Conservation (phyloP, 2,113 vertebrate species). For the Bufo gargarizans region DNA sequence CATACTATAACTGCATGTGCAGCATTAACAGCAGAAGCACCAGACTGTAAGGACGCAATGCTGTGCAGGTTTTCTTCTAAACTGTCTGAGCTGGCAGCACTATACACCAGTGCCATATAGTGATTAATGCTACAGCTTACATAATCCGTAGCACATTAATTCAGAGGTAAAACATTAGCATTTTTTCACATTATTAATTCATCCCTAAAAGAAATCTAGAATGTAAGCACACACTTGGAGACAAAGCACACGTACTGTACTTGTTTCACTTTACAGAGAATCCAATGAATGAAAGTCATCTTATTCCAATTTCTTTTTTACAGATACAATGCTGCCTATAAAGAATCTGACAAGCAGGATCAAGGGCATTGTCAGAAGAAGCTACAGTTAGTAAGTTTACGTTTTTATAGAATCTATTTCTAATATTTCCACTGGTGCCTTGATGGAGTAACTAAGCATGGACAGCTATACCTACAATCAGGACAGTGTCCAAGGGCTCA, state of each 20-base stretch:
- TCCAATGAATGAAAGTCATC: background rate
- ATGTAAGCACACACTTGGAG: no score
- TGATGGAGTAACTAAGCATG: background rate
- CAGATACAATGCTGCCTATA: conserved; percentile 60
- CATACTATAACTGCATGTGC: conserved; percentile 75
- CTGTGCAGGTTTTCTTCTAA: background rate
- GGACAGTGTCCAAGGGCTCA: no score
- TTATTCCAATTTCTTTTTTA: background rate
- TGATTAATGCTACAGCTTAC: no score
- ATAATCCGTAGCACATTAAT: no score
- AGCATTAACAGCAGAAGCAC: conserved; percentile 66
- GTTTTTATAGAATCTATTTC: background rate
- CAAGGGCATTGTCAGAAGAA: conserved; percentile 65
- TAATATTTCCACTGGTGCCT: background rate
- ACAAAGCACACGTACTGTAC: no score
- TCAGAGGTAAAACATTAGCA: no score
- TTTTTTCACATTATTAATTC: background rate
- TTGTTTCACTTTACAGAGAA: background rate
- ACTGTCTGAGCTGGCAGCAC: background rate
- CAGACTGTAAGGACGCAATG: conserved; percentile 70
- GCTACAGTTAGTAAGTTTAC: conserved; percentile 77
- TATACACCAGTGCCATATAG: no score
- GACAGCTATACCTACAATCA: no score
- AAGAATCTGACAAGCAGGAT: conserved; percentile 63
- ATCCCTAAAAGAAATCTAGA: background rate